Conservation (phyloP, 2,888 invertebrate species). For the Ptycholaimellus sp. region DNA sequence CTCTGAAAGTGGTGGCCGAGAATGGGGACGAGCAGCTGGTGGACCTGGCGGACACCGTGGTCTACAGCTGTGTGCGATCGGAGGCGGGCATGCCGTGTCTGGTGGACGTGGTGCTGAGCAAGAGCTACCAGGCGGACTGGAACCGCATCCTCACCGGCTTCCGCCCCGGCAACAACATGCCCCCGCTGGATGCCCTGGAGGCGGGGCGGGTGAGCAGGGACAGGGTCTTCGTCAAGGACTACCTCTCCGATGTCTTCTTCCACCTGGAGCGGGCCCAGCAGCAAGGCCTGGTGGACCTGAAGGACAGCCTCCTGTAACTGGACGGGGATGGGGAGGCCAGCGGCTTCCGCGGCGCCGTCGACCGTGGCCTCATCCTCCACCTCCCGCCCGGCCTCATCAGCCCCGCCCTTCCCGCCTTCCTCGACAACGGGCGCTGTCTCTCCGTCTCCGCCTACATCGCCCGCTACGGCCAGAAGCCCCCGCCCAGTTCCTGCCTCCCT, state of each 20-base stretch:
- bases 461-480: too few species aligned
- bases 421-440: too few species aligned
- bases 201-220: neutral
- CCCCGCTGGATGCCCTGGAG: neutral
- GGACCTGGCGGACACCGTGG: neutral
- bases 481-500: too few species aligned
- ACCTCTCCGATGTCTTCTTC: neutral
- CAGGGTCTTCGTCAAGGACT: neutral
- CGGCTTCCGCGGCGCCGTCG: constrained; percentile 21
- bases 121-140: neutral
- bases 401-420: too few species aligned
- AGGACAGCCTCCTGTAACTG: neutral
- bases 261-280: neutral
- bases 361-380: too few species aligned
- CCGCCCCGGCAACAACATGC: neutral
- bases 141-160: neutral
- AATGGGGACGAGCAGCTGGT: too few species aligned
- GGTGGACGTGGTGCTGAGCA: neutral
- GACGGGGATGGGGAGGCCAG: constrained; percentile 36
- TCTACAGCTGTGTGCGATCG: neutral
- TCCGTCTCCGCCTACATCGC: too few species aligned
- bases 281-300: neutral
- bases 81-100: neutral
- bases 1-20: too few species aligned
- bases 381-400: too few species aligned